Base-by-base conservation (phyloP, 2,113 vertebrate genomes). In the Damaliscus lunatus region DNA sequence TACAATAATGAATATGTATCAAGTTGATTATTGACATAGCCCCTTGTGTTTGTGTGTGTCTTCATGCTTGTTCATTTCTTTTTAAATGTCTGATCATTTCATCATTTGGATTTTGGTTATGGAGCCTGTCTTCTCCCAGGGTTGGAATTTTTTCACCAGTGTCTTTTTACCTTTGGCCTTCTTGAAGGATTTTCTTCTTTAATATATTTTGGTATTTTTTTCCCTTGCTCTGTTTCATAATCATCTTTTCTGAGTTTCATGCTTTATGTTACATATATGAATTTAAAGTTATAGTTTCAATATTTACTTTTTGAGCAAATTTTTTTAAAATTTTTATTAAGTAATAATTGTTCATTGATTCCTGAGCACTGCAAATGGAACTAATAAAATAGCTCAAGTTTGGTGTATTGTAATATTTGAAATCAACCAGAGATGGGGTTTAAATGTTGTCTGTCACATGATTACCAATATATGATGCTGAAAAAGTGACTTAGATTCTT, bases 401-500 rank as follows among this genome's bases (percentile, higher is more conserved):
- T 27, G 1, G 1, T 25, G 3, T 40, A 21, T 5, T 17, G 0
- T 59, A 50, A 81, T 67, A 91, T 50, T 60, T 93, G 87, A 86
- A 74, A 52, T 91, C 11, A 27, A 36, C 2, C 3, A 71, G 74
- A 94, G 7, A 6, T 15, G 13, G 5, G 16, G 3, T 89, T 87
- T 92, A 52, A 91, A 52, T 93, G 33, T 57, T 12, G 52, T 87
- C 50, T 77, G 11, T 11, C 53, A 40, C 12, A 4, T 31, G 23
- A 15, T 77, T 74, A 33, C 1, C 16, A 27, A 1, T 15, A 0
- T 21, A 2, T 36, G 52, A 43, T 25, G 0, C 4, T 85, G 23
- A 64, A 9, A n/a, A 84, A 59, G 31, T 91, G 16, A 12, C n/a
- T 46, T 50, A 36, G 4, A 10, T 78, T 4, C 14, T 52, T 55